Base-by-base conservation (phyloP, 2,888 invertebrate genomes). In the Chromoteleia sp. region DNA sequence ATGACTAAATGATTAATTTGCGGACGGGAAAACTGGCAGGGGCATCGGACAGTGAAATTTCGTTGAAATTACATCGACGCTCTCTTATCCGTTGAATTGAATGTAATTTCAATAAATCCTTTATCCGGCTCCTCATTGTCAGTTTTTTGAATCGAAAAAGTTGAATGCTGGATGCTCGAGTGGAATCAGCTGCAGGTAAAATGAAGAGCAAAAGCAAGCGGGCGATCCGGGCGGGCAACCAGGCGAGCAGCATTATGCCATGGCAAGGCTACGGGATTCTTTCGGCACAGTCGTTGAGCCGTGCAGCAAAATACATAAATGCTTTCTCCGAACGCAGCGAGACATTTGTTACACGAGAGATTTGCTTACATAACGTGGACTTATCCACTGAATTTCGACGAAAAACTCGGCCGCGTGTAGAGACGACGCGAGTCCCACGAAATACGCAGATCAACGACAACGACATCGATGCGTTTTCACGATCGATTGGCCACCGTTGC, bases 81-180 rank as follows among this genome's bases (percentile, higher is more conserved):
- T 70, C 61, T 73, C 39, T 68, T 80, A 80, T 70, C 74, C 81
- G 48, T 65, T 77, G 81, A 81, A 74, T 77, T 77, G 73, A 77
- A 77, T 61, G 81, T 78, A 78, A 82, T 82, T 82, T 82, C 78
- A 82, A 78, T 82, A 82, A 78, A 82, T 82, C 82, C 75, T 82
- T 82, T 78, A 82, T 82, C 71, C 82, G 65, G 70, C 50, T 78
- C 61, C 73, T 73, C 74, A 77, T 78, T 77, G 74, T 74, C 77
- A 77, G 74, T 82, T 75, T 82, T 78, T 78, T 75, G 74, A 82
- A 74, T 82, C 78, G 78, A 70, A 78, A 74, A 82, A 82, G 77
- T 77, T 82, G 82, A 82, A 82, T 78, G 77, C 77, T 74, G 74
- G 70, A 82, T 77, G 81, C 74, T 82, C 81, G 77, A 82, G 81